Base-by-base conservation (phyloP, 2,113 vertebrate genomes). In the Entosphenus tridentatus region DNA sequence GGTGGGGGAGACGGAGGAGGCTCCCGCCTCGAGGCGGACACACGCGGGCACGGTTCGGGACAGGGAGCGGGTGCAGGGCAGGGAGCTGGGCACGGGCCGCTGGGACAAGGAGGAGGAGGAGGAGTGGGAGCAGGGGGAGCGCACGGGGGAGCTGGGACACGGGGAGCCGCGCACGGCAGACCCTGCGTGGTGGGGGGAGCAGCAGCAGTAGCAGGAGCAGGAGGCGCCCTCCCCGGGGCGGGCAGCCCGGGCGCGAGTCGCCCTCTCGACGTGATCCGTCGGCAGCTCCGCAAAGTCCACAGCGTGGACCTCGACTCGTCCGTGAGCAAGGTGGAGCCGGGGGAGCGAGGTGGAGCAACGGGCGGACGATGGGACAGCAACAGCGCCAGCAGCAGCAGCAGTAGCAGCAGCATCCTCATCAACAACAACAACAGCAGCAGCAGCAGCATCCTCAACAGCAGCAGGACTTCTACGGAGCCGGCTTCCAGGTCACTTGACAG, bases 221-320 rank as follows among this genome's bases (percentile, higher is more conserved):
- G 13, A 62, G 58, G 16, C 58, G 16, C 2, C 13, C 13, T 3
- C 8, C 8, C n/a, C 9, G 8, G n/a, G n/a, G 10, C 21, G 21
- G 62, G 21, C 10, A 65, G 62, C n/a, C n/a, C n/a, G 62, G 62
- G n/a, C 8, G 62, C 21, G 62, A 65, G 21, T 21, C 62, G 62
- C 10, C 21, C 62, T 10, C n/a, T 65, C 8, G 62, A 65, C 21
- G 62, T 65, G 2, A 65, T 65, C 62, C 62, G 62, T n/a, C n/a
- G 62, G 62, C 62, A 65, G 62, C 62, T 65, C 10, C 62, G 62
- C 62, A 65, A 65, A 11, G 62, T 65, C 21, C 62, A 21, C 62
- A 65, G 62, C 62, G 62, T 65, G 62, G 62, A 65, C 8, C n/a
- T 65, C 62, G 62, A 65, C n/a, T n/a, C 62, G n/a, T 21, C 62